Conservation (phyloP, 2,113 vertebrate species). For the Uropsilus gracilis region DNA sequence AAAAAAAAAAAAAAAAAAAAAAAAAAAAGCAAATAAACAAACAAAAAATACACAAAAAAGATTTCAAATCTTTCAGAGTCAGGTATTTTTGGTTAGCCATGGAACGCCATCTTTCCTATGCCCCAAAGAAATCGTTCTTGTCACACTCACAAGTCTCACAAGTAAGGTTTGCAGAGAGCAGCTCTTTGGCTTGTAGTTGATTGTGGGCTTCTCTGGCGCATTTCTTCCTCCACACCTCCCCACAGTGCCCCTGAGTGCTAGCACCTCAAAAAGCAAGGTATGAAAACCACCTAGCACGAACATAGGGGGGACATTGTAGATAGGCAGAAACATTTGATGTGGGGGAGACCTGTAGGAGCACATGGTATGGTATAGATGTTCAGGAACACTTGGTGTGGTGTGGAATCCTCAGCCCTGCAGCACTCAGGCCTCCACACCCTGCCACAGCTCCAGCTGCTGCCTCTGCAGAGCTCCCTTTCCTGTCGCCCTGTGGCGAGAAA, state of each 20-base stretch:
- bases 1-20: no score
- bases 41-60: no score
- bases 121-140: not conserved
- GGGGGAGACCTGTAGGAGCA: not conserved
- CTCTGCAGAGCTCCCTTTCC: no score
- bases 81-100: not conserved
- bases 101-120: not conserved
- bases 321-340: no score
- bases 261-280: not conserved
- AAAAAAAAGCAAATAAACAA: no score
- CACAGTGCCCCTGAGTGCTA: accelerated
- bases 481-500: no score
- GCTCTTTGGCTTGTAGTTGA: not conserved
- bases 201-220: not conserved
- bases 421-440: not conserved
- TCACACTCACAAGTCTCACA: not conserved
- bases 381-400: not conserved
- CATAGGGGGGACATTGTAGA: no score
- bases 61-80: not conserved
- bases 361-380: no score
- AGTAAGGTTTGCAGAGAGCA: not conserved
- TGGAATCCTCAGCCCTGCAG: not conserved
- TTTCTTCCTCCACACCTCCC: not conserved
- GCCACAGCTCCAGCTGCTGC: accelerated
- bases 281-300: no score